Conservation (phyloP, 2,113 vertebrate genomes). For the Thomomys bottae region DNA sequence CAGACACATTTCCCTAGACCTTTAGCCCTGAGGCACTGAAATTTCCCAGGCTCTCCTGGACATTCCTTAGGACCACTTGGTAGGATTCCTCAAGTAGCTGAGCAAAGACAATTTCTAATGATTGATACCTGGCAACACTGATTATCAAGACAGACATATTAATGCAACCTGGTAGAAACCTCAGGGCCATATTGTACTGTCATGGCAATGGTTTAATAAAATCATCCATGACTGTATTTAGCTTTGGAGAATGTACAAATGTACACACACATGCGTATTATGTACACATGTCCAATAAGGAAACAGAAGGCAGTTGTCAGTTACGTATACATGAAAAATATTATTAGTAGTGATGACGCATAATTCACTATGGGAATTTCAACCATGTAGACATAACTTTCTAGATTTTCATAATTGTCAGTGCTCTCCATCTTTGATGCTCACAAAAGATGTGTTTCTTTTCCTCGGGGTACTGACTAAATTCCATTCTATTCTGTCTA, state of each 20-base stretch:
- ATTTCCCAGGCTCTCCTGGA: not conserved
- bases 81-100: not conserved
- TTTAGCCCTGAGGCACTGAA: not conserved
- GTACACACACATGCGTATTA: accelerated
- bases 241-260: not conserved
- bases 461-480: slow-evolving; percentile 19
- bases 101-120: not conserved
- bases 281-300: not conserved
- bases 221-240: not conserved
- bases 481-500: slow-evolving; percentile 32
- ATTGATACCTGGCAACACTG: not conserved
- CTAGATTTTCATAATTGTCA: not conserved
- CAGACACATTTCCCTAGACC: not conserved
- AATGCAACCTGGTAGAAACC: not conserved
- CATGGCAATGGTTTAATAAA: slow-evolving; percentile 18
- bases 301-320: not conserved
- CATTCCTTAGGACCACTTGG: not conserved
- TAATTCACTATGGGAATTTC: not conserved
- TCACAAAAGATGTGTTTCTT: not conserved
- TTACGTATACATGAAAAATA: not conserved
- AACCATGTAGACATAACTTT: not conserved
- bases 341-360: not conserved
- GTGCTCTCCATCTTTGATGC: not conserved
- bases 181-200: not conserved
- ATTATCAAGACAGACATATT: not conserved